A percentile compares a stretch with the other conserved stretches of the same genome.
phyloP scores from a whole-genome alignment of 2,113 vertebrate genomes.

The Platichthys stellatus region DNA sequence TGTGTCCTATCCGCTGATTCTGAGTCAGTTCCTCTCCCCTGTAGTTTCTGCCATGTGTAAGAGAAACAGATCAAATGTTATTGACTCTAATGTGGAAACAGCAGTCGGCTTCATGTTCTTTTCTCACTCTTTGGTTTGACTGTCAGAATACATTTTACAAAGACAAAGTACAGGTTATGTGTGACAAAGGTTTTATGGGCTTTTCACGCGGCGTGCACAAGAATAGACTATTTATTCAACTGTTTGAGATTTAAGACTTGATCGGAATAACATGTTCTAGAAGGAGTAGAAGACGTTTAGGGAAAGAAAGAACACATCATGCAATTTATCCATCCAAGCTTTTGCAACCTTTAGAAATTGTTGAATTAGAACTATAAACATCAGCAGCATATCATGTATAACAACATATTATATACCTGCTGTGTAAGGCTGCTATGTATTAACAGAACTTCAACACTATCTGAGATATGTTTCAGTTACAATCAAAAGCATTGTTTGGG shows the following conservation, averaged over 20 bases:
- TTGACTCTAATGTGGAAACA: neutral
- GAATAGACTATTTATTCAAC: neutral
- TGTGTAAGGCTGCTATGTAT: too few species aligned
- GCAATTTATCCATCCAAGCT: neutral
- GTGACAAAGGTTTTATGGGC: neutral
- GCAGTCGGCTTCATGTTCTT: neutral
- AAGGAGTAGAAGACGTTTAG: neutral
- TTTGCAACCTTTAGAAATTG: neutral
- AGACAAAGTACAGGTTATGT: neutral
- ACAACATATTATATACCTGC: too few species aligned
- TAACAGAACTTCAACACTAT: too few species aligned
- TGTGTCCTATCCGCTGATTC: neutral
- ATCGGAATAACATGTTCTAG: neutral
- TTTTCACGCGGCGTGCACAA: neutral
- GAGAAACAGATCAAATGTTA: neutral
- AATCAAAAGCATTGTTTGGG: too few species aligned
- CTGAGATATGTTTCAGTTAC: too few species aligned
- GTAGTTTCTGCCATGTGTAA: neutral
- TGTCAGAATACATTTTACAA: neutral
- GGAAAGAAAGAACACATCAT: neutral
- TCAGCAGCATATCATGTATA: neutral
- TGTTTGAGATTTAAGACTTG: neutral
- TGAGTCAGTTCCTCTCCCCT: neutral
- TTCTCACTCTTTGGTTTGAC: neutral
- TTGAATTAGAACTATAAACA: neutral